A percentile compares a stretch with the other conserved stretches of the same genome.
Evolutionary conservation across 2,797 vertebrate genomes (phyloP).

Genomic region (Uromys caudimaculatus): DNA sequence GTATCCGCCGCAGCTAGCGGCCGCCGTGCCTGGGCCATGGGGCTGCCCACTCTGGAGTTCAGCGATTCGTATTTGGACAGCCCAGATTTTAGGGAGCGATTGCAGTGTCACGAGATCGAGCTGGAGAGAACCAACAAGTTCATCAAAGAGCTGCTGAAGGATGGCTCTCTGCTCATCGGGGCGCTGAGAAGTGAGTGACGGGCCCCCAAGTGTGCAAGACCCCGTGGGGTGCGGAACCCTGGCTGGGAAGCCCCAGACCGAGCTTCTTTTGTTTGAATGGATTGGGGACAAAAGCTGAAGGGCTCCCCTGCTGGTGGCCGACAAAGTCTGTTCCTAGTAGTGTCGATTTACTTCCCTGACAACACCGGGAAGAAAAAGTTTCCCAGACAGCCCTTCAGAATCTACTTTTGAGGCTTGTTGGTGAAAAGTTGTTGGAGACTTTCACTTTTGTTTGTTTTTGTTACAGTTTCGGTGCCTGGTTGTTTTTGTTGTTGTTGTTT

Average conservation of each 20-base stretch:
- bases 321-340: slow-evolving; percentile 67
- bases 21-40: slow-evolving; percentile 88
- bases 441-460: background rate
- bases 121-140: slow-evolving; percentile 97
- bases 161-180: slow-evolving; percentile 95
- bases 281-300: slow-evolving; percentile 79
- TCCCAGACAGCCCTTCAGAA: background rate
- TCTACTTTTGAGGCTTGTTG: background rate
- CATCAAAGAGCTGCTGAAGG: slow-evolving; percentile 98
- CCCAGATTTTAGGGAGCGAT: slow-evolving; percentile 96
- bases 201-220: background rate
- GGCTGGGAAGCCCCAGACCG: slow-evolving; percentile 23
- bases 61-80: slow-evolving; percentile 98
- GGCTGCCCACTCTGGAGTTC: slow-evolving; percentile 97
- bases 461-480: background rate
- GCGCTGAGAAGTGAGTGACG: slow-evolving; percentile 93
- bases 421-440: background rate
- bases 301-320: slow-evolving; percentile 86
- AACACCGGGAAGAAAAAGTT: background rate
- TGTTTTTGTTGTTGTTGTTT: background rate
- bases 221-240: background rate
- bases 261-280: slow-evolving; percentile 89
- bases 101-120: slow-evolving; percentile 97
- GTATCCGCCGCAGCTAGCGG: background rate
- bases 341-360: background rate